phyloP scores from a whole-genome alignment of 2,888 invertebrate species.

The Meiosimyza platycephala region DNA sequence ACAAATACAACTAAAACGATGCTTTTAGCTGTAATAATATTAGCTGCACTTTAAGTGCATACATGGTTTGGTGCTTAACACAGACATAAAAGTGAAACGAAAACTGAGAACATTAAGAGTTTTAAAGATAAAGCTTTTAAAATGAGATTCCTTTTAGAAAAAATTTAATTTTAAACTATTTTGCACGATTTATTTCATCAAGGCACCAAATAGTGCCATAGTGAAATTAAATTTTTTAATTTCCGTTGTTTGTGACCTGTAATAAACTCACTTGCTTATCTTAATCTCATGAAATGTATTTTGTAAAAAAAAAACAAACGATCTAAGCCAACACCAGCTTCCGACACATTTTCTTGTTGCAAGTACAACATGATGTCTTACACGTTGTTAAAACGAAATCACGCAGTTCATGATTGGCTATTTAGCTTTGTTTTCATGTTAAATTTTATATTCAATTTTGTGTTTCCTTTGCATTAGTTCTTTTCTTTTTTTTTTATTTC shows the following conservation, averaged over 20 bases:
- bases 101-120: no score
- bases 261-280: not conserved
- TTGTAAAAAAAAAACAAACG: no score
- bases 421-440: constrained; percentile 33
- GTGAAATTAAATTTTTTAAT: constrained; percentile 4
- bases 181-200: not conserved
- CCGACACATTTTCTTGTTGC: not conserved
- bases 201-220: not conserved
- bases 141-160: no score
- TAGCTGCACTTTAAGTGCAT: no score
- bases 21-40: no score
- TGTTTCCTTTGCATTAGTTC: constrained; percentile 15
- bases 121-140: no score
- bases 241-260: not conserved
- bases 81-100: no score
- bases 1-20: no score
- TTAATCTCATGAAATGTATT: not conserved
- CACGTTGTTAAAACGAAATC: constrained; percentile 49
- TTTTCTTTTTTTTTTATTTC: not conserved
- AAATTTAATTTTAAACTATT: no score
- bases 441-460: constrained; percentile 33
- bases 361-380: not conserved
- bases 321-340: not conserved
- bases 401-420: constrained; percentile 53
- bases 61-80: no score